Evolutionary conservation across 2,113 vertebrate genomes (phyloP).

Genomic region (Phalacrocorax pelagicus): DNA sequence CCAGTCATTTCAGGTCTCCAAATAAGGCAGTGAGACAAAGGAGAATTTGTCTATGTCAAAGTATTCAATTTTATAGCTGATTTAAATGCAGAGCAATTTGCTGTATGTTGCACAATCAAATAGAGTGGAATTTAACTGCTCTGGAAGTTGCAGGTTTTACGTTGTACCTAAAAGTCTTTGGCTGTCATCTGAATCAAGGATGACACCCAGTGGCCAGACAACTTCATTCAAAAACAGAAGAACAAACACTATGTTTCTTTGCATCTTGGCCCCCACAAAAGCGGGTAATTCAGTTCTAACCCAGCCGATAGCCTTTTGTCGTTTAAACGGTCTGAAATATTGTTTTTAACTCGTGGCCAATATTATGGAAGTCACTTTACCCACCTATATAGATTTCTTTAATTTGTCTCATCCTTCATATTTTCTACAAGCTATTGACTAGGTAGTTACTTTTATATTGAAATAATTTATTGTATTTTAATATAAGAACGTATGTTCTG

Average conservation of each 20-base stretch:
- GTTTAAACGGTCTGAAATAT: neutral
- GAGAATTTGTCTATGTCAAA: slow-evolving; percentile 66
- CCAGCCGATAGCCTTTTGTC: neutral
- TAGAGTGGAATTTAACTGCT: slow-evolving; percentile 57
- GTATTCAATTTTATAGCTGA: slow-evolving; percentile 61
- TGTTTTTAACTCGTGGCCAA: neutral
- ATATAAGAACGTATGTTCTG: slow-evolving; percentile 1
- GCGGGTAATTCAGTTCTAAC: neutral
- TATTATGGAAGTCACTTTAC: neutral
- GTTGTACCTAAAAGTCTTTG: neutral
- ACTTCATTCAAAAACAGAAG: slow-evolving; percentile 7
- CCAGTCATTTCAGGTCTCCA: neutral
- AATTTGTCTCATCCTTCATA: neutral
- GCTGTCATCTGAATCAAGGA: slow-evolving; percentile 65
- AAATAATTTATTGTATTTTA: neutral
- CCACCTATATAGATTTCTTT: neutral
- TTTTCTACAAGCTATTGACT: neutral
- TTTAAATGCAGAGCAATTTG: slow-evolving; percentile 70
- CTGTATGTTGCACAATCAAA: slow-evolving; percentile 61
- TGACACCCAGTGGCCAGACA: slow-evolving; percentile 77
- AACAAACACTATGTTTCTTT: neutral
- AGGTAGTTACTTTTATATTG: neutral
- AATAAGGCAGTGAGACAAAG: slow-evolving; percentile 54
- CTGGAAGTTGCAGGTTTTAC: neutral
- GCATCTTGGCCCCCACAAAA: neutral